Evolutionary conservation across 1,140 invertebrate genomes (phyloP), one percentile per base, ranked within the genome.

Genomic region (Camponotus pennsylvanicus): DNA sequence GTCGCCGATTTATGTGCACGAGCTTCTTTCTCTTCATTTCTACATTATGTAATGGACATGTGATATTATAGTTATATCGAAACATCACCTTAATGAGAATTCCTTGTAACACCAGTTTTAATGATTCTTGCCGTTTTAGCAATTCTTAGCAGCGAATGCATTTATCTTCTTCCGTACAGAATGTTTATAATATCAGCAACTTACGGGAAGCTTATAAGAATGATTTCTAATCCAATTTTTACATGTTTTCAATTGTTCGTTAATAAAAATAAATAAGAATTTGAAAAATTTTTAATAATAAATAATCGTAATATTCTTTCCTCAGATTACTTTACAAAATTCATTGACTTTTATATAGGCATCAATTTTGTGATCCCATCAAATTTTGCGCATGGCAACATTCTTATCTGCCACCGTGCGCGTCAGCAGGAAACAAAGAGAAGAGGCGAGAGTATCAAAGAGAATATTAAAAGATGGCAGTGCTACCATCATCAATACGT

Each of bases 401-500:
- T 61, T 57, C 64, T 57, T 42, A 70, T 71, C 18, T 52, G 66
- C 52, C 67, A 82, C 40, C 40, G 75, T 85, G 59, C 63, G 61
- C 59, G 52, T 85, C 83, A 75, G 75, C 42, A 69, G 61, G 40
- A 87, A 21, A 57, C 75, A 90, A 63, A 71, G 66, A 57, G 18
- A 40, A 1, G 64, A 70, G 63, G 52, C 64, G 76, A 78, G 88
- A 75, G 86, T 76, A 78, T 86, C 89, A 90, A 92, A 27, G 27
- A 27, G 27, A 27, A 27, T 27, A 27, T 94, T 93, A 93, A 94
- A 93, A 93, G 92, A 94, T 92, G 93, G 91, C 92, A 93, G 93
- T 94, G 92, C 92, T 93, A 94, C 93, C 92, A 94, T 95, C 94
- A 95, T 95, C 94, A 95, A 95, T 95, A 95, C 87, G 90, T 93